phyloP scores from a whole-genome alignment of 2,888 invertebrate species.

The Pogonocherus hispidulus region DNA sequence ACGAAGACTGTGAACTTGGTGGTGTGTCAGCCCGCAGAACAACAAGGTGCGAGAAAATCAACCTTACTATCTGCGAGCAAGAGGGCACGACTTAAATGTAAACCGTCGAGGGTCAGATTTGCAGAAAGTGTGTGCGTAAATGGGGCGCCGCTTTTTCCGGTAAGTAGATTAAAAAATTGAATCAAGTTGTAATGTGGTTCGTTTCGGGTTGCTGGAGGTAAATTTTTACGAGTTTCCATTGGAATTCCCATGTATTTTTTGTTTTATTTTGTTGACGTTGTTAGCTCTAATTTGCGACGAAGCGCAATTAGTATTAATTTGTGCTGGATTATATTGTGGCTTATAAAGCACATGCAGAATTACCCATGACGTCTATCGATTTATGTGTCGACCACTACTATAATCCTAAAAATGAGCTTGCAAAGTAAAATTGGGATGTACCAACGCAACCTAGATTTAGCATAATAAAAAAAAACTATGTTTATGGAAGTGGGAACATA shows the following conservation, averaged over 20 bases:
- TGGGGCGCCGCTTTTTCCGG: slow-evolving; percentile 85
- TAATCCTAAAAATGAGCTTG: too few relatives aligned
- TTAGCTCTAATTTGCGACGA: not conserved
- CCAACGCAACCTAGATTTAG: too few relatives aligned
- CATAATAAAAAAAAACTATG: too few relatives aligned
- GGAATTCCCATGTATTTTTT: not conserved
- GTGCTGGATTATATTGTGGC: not conserved
- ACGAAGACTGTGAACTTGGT: slow-evolving; percentile 80
- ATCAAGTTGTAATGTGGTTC: not conserved
- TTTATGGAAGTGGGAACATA: too few relatives aligned
- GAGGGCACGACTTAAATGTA: slow-evolving; percentile 82
- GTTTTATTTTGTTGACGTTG: not conserved
- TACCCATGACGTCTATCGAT: too few relatives aligned
- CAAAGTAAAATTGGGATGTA: too few relatives aligned
- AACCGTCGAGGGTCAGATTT: slow-evolving; percentile 89
- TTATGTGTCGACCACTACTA: too few relatives aligned
- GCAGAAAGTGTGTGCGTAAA: slow-evolving; percentile 91
- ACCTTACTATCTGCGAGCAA: slow-evolving; percentile 90
- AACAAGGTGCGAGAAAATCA: slow-evolving; percentile 75
- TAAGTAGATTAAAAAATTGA: slow-evolving; percentile 67
- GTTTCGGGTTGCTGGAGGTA: not conserved
- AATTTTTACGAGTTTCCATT: not conserved
- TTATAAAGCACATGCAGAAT: too few relatives aligned
- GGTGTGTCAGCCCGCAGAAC: slow-evolving; percentile 85
- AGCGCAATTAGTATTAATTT: not conserved